These are phyloP conservation scores for Bombyx mori DNA, from an alignment of 1,140 invertebrate species.

Conservation along the genomic window DNA sequence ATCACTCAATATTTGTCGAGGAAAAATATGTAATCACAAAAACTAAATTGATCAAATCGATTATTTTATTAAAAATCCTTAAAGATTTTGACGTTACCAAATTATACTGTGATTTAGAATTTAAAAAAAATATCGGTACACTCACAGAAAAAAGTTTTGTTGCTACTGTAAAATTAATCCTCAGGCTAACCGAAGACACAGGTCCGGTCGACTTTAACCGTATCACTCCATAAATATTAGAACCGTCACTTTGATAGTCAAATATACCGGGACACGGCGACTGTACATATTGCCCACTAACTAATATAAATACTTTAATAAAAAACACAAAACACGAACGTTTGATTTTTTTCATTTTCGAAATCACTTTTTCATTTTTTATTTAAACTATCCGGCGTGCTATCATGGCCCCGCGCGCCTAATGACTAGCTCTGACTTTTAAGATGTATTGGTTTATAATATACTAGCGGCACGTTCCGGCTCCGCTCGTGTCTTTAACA, in stretches of 20 bases:
- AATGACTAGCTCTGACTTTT: constrained; percentile 7
- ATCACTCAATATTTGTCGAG: too few relatives aligned
- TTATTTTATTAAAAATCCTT: too few relatives aligned
- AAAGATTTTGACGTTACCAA: too few relatives aligned
- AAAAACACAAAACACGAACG: constrained; percentile 12
- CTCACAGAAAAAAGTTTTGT: constrained; percentile 25
- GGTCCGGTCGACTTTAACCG: constrained; percentile 13
- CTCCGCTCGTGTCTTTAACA: too few relatives aligned
- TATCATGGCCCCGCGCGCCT: constrained; percentile 7
- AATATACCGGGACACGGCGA: constrained; percentile 30
- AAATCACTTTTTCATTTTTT: constrained; percentile 12
- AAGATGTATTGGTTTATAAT: too few relatives aligned
- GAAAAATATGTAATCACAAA: too few relatives aligned
- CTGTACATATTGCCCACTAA: constrained; percentile 16
- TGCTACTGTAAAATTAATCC: constrained; percentile 30
- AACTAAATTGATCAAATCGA: too few relatives aligned
- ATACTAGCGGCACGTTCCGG: too few relatives aligned
- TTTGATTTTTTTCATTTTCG: constrained; percentile 13
- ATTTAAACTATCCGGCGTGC: constrained; percentile 7
- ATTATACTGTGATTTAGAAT: neutral
- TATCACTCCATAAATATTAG: constrained; percentile 19
- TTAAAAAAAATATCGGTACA: constrained; percentile 4
- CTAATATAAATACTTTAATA: constrained; percentile 14
- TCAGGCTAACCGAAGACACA: constrained; percentile 16
- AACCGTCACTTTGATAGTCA: constrained; percentile 24